Evolutionary conservation across 2,113 vertebrate species (phyloP), one percentile per base, ranked within the genome.

Genomic region (Erythrolamprus reginae): DNA sequence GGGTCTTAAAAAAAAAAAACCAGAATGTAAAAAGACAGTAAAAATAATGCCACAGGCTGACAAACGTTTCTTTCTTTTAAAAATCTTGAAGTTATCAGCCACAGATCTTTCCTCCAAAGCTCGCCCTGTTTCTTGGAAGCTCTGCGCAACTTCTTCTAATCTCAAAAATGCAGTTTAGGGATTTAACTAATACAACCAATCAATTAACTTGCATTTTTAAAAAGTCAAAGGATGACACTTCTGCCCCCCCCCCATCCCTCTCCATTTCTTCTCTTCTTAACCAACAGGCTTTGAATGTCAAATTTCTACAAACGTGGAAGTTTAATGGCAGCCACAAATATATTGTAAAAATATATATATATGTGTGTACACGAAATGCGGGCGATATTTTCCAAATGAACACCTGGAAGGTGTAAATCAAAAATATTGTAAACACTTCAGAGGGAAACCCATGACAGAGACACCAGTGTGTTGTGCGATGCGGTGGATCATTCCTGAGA

Each of bases 371-470:
- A 98, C 95, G 88, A 5, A 89, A 86, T 96, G 92, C 95, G 91
- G 6, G 93, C 94, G 95, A 91, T 92, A 93, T 96, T 97, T 97
- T 98, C 98, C 98, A 97, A 94, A 94, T 88, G 96, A 97, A 96
- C 98, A 99, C 99, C 98, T 99, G 98, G 98, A 97, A 90, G 97
- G 97, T 96, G 98, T 99, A 99, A 99, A 99, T 99, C 98, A 99
- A 95, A 93, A 92, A 90, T 94, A 95, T 87, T 95, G 97, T 99
- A 99, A 99, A 99, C 98, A 99, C 94, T 91, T 97, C 97, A 96
- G 95, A 94, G 38, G 91, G 87, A 96, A 97, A 96, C 95, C 97
- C 95, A 97, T 93, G 97, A 96, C 97, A 97, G 97, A 93, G 91
- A 84, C 95, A 88, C 95, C 89, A 92, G 93, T 91, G 85, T 47